Evolutionary conservation across 2,113 vertebrate species (phyloP), one percentile per base, ranked within the genome.

Genomic region (Cephalopterus ornatus): DNA sequence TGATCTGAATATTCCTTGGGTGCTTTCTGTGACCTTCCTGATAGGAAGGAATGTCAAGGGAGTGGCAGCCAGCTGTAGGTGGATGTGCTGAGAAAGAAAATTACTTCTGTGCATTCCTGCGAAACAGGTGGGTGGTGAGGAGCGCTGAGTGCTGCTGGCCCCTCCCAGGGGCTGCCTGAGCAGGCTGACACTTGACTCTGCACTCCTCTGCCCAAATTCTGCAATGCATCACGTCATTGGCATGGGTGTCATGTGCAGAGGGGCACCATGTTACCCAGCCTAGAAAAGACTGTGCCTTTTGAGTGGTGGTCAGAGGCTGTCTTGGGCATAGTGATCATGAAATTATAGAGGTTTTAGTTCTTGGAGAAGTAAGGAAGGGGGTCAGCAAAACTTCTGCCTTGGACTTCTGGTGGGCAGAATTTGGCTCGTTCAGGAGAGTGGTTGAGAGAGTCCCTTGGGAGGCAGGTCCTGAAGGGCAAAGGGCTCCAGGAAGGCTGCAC

Each of bases 181-280:
- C 46, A 28, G 58, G 58, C 41, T 77, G 63, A 33, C 9, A 9
- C 67, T 32, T 24, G 50, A 14, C 4, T 0, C 67, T 58, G 67
- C 2, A 0, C 35, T 91, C 20, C 46, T 74, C 59, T 73, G 78
- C 59, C 74, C 4, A 5, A 20, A 44, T 46, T 18, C 42, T 41
- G 53, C 5, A 41, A 28, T 37, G 55, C 37, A 7, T 28, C 17
- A 0, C 1, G n/a, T 35, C 37, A 15, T n/a, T 6, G 3, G 56
- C 7, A 0, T 13, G 28, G 35, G 16, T 12, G 10, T 19, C 32
- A 4, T 0, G 23, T 46, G 72, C 92, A 53, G 47, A 67, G 53
- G 33, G 42, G 44, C 59, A 74, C 22, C 0, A 3, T 3, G 1
- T 14, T 30, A 53, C 37, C 58, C 68, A 35, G 58, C 58, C 58